Percentiles rank a stretch among this genome's conserved stretches.
phyloP scores from a whole-genome alignment of 1,140 invertebrate species.

The Diabrotica undecimpunctata region DNA sequence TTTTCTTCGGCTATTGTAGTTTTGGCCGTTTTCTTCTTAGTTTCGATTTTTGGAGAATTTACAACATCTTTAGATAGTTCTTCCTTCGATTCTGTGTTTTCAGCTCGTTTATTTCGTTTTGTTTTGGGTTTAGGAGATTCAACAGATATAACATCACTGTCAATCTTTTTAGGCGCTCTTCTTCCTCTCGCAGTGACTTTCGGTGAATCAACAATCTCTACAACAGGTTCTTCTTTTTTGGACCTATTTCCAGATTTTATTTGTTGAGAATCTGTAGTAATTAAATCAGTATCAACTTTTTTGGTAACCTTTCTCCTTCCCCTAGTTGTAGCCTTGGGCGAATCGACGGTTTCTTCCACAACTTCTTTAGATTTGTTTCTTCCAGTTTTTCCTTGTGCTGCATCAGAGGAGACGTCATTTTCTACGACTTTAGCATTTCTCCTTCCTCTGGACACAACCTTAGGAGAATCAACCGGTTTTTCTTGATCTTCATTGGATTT shows the following conservation, averaged over 20 bases:
- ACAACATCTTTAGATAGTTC: no score
- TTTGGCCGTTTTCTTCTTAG: no score
- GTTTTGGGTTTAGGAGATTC: no score
- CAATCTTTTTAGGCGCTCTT: background rate
- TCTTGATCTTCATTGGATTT: background rate
- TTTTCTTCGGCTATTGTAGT: background rate
- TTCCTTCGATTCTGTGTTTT: background rate
- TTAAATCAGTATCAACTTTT: no score
- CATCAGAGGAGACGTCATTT: background rate
- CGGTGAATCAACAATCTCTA: background rate
- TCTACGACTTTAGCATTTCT: background rate
- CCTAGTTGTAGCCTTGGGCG: background rate
- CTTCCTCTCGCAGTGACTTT: background rate
- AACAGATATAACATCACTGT: background rate
- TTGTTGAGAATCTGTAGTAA: no score
- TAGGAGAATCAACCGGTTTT: background rate
- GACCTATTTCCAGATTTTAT: no score
- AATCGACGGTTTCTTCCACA: background rate
- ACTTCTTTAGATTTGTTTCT: constrained; percentile 4
- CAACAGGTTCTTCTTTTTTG: background rate
- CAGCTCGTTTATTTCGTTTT: background rate
- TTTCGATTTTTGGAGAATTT: no score
- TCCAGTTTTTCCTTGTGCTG: background rate
- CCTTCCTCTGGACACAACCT: background rate
- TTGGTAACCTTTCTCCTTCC: background rate